A percentile compares a stretch with the other conserved stretches of the same genome.
Evolutionary conservation across 2,113 vertebrate species (phyloP).

Genomic region (Plecturocebus donacophilus): DNA sequence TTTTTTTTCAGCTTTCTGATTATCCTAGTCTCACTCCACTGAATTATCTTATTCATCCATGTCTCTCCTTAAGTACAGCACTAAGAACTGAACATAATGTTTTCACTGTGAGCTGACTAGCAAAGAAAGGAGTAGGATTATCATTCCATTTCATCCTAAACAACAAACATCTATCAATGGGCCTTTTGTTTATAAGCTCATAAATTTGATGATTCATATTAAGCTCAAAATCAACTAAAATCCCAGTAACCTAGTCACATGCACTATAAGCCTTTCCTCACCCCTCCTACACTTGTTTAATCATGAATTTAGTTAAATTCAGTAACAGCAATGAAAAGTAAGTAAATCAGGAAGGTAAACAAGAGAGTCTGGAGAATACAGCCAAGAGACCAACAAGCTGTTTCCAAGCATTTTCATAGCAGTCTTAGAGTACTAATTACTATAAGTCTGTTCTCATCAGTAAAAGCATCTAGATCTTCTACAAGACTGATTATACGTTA

Average conservation of each 20-base stretch:
- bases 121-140: not conserved
- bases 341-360: not conserved
- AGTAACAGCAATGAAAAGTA: not conserved
- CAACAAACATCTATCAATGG: not conserved
- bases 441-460: not conserved
- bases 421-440: not conserved
- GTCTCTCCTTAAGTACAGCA: not conserved
- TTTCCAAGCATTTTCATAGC: not conserved
- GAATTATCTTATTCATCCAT: not conserved
- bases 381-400: not conserved
- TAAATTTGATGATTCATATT: slow-evolving; percentile 4
- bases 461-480: slow-evolving; percentile 1
- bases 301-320: not conserved
- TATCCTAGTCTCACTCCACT: not conserved
- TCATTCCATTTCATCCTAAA: not conserved
- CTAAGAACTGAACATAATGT: not conserved
- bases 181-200: not conserved
- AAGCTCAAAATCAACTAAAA: not conserved
- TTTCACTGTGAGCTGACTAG: not conserved
- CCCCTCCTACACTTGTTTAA: slow-evolving; percentile 1
- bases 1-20: not conserved
- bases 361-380: not conserved
- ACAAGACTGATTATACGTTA: not conserved
- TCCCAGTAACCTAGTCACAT: not conserved
- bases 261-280: not conserved